Conservation (phyloP, 2,113 vertebrate genomes). For the Pomatostomus ruficeps region DNA sequence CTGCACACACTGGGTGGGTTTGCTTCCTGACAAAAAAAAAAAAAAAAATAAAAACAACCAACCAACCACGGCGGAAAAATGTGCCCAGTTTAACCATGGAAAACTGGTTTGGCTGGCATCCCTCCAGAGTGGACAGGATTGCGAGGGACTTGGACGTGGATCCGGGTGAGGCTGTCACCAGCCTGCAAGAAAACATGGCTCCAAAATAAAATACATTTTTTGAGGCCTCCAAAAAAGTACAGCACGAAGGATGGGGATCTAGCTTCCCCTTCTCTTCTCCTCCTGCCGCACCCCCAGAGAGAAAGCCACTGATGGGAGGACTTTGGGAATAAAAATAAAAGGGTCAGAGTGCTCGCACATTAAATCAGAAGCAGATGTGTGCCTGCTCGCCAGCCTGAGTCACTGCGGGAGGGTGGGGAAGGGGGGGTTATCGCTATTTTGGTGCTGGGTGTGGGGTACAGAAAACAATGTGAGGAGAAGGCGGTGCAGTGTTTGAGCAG, state of each 20-base stretch:
- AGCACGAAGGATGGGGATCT: background rate
- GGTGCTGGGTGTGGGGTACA: slow-evolving; percentile 66
- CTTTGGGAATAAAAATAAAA: slow-evolving; percentile 44
- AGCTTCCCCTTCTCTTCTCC: background rate
- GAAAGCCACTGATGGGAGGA: background rate
- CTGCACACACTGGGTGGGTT: slow-evolving; percentile 65
- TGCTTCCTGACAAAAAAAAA: slow-evolving; percentile 66
- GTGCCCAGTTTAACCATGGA: slow-evolving; percentile 69
- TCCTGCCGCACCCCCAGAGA: background rate
- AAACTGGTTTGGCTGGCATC: slow-evolving; percentile 72
- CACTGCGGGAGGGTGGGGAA: slow-evolving; percentile 39
- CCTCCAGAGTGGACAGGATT: slow-evolving; percentile 58
- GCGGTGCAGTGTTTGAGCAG: slow-evolving; percentile 65
- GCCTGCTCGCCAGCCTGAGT: slow-evolving; percentile 68
- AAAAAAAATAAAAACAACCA: background rate
- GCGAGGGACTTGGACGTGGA: background rate
- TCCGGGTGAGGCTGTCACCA: slow-evolving; percentile 6
- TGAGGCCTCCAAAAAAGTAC: background rate
- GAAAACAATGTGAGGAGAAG: slow-evolving; percentile 68
- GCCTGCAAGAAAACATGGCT: background rate
- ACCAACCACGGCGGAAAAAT: slow-evolving; percentile 23
- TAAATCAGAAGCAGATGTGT: slow-evolving; percentile 74
- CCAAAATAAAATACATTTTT: background rate
- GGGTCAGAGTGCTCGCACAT: slow-evolving; percentile 19
- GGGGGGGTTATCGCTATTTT: slow-evolving; percentile 68